Evolutionary conservation across 2,797 vertebrate species (phyloP).

Genomic region (Buceros bicornis): DNA sequence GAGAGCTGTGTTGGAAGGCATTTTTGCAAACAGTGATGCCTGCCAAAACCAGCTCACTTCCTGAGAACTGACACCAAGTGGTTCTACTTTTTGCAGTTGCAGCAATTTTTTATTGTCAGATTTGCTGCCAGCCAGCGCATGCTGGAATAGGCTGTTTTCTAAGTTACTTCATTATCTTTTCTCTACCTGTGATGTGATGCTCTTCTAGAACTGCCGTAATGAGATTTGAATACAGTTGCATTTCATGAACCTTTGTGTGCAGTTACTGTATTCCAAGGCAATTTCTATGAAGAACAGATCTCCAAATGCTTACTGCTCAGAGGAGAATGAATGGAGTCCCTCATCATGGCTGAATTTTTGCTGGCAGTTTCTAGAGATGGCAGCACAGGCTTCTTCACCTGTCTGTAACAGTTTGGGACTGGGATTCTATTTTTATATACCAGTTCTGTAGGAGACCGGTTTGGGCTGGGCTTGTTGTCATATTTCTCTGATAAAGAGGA

Average conservation of each 20-base stretch:
- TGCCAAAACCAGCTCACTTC: conserved; percentile 12
- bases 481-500: background rate
- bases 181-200: background rate
- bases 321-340: background rate
- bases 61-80: background rate
- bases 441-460: background rate
- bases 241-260: background rate
- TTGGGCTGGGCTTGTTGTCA: background rate
- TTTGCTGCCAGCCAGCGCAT: background rate
- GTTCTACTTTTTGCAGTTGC: conserved; percentile 33
- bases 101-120: conserved; percentile 32
- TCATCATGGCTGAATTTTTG: background rate
- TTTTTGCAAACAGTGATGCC: conserved; percentile 26
- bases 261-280: background rate
- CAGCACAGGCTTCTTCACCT: background rate
- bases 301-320: background rate
- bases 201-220: background rate
- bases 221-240: background rate
- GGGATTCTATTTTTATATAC: background rate
- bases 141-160: background rate
- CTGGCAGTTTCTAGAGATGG: background rate
- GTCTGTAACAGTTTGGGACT: background rate
- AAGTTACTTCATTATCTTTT: conserved; percentile 20
- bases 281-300: background rate
- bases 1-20: conserved; percentile 11